phyloP scores from a whole-genome alignment of 1,140 invertebrate species.

The Hydropsyche tenuis region DNA sequence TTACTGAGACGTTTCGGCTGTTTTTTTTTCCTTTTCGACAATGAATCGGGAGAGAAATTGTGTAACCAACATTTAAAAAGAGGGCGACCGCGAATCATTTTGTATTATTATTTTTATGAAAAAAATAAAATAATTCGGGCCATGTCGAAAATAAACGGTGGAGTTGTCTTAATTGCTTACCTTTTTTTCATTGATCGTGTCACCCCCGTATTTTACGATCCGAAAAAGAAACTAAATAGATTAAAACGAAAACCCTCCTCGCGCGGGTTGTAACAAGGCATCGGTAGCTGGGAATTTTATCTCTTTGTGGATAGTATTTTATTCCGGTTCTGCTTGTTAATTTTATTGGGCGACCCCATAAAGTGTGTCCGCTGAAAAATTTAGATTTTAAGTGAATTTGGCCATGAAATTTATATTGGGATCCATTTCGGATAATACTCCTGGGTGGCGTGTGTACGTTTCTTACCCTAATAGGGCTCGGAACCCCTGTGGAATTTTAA shows the following conservation, averaged over 20 bases:
- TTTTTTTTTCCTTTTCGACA: background rate
- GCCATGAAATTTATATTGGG: constrained; percentile 12
- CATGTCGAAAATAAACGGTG: background rate
- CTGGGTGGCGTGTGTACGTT: constrained; percentile 20
- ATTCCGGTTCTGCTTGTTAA: constrained; percentile 29
- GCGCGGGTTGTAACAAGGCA: background rate
- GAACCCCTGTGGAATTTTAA: constrained; percentile 33
- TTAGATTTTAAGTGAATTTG: constrained; percentile 23
- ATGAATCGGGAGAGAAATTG: constrained; percentile 8
- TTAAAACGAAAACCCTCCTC: background rate
- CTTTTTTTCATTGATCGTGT: background rate
- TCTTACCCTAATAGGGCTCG: constrained; percentile 16
- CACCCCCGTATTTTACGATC: constrained; percentile 15
- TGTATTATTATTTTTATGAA: background rate
- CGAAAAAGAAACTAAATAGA: background rate
- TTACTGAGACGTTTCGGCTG: background rate
- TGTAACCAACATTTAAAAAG: background rate
- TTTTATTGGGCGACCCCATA: constrained; percentile 25
- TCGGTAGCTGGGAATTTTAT: constrained; percentile 18
- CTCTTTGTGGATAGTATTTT: constrained; percentile 11
- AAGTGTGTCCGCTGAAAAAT: constrained; percentile 30
- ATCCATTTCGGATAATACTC: constrained; percentile 16
- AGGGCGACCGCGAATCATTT: background rate
- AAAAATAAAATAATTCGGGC: background rate
- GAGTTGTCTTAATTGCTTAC: background rate